A percentile compares a stretch with the other conserved stretches of the same genome.
These are phyloP conservation scores for Atethmia centrago DNA, from an alignment of 2,888 invertebrate genomes.

Conservation along the genomic window DNA sequence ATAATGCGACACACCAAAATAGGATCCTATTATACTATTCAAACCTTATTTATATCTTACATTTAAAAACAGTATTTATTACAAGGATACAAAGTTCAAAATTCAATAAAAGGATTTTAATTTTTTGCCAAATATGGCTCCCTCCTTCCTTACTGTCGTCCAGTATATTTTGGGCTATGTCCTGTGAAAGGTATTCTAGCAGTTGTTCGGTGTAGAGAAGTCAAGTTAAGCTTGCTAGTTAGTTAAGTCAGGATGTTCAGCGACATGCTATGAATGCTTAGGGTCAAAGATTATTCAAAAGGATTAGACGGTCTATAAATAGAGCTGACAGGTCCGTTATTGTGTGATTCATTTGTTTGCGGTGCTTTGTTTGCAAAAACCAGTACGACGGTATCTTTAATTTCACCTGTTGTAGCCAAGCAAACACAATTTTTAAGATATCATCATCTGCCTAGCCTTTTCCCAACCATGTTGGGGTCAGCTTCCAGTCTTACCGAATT, in stretches of 20 bases:
- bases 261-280: slow-evolving; percentile 70
- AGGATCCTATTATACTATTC: slow-evolving; percentile 54
- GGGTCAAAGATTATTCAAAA: slow-evolving; percentile 67
- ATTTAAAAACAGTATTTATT: slow-evolving; percentile 44
- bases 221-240: slow-evolving; percentile 41
- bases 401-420: neutral
- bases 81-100: slow-evolving; percentile 32
- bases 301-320: slow-evolving; percentile 57
- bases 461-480: no score
- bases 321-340: slow-evolving; percentile 39
- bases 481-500: no score
- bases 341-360: slow-evolving; percentile 34
- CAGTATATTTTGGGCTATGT: slow-evolving; percentile 47
- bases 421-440: no score
- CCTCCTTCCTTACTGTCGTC: slow-evolving; percentile 47
- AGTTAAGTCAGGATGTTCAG: slow-evolving; percentile 68
- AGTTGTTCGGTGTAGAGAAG: slow-evolving; percentile 17
- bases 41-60: slow-evolving; percentile 29
- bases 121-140: slow-evolving; percentile 57
- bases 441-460: no score
- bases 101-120: slow-evolving; percentile 27
- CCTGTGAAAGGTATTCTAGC: slow-evolving; percentile 21
- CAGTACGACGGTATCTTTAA: neutral
- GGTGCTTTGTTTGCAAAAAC: neutral
- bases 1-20: slow-evolving; percentile 65